Evolutionary conservation across 2,888 invertebrate genomes (phyloP).

Genomic region (Oxycera nigricornis): DNA sequence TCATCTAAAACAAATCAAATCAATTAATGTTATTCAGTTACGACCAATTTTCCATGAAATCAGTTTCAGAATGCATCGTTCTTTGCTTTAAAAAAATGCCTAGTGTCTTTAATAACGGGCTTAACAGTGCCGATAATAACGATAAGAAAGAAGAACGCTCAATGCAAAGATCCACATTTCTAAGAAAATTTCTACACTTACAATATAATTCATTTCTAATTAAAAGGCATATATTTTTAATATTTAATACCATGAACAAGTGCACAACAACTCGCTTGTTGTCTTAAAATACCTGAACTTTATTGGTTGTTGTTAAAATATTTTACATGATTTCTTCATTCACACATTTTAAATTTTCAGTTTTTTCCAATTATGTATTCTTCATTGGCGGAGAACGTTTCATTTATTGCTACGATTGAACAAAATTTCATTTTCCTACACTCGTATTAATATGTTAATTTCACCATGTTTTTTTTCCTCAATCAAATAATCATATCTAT

Average conservation of each 20-base stretch:
- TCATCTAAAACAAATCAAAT: background rate
- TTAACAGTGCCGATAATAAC: background rate
- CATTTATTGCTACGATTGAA: conserved; percentile 16
- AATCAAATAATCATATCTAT: background rate
- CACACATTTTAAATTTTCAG: no score
- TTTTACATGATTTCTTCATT: conserved; percentile 13
- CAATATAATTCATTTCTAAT: background rate
- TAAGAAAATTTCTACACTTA: conserved; percentile 13
- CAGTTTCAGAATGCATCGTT: background rate
- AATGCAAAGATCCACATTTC: background rate
- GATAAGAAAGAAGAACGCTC: background rate
- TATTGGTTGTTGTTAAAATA: background rate
- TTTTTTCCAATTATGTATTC: no score
- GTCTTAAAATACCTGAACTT: conserved; percentile 18
- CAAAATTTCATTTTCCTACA: conserved; percentile 13
- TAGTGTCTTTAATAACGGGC: background rate
- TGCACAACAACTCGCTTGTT: conserved; percentile 16
- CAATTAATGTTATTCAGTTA: background rate
- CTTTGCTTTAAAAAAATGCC: background rate
- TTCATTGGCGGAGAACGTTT: conserved; percentile 12
- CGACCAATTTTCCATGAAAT: background rate
- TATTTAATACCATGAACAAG: conserved; percentile 22
- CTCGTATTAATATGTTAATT: conserved; percentile 7
- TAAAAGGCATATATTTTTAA: conserved; percentile 17
- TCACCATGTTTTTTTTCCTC: background rate